Conservation (phyloP, 1,140 invertebrate species). For the Mylabris phalerata region DNA sequence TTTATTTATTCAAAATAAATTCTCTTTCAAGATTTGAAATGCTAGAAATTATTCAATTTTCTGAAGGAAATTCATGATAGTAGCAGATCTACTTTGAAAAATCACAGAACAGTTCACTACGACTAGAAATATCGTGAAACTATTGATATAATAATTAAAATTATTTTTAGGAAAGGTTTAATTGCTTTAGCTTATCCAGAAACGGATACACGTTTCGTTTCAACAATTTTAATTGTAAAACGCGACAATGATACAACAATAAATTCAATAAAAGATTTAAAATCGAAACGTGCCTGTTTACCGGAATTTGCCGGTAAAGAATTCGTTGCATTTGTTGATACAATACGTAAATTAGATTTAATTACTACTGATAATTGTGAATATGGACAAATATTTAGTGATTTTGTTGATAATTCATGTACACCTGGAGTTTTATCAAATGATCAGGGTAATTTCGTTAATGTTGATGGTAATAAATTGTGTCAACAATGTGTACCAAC, state of each 20-base stretch:
- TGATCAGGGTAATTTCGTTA: conserved; percentile 28
- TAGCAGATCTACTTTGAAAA: too few relatives aligned
- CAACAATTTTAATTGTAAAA: conserved; percentile 55
- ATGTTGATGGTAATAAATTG: conserved; percentile 29
- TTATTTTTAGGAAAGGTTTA: conserved; percentile 37
- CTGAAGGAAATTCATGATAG: too few relatives aligned
- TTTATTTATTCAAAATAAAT: too few relatives aligned
- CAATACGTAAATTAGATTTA: conserved; percentile 42
- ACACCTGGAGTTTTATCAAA: conserved; percentile 51
- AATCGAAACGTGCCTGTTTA: conserved; percentile 56
- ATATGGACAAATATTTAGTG: conserved; percentile 47
- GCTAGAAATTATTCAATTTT: too few relatives aligned
- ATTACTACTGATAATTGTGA: conserved; percentile 47
- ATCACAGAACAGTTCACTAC: too few relatives aligned
- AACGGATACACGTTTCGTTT: conserved; percentile 42
- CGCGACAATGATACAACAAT: conserved; percentile 42
- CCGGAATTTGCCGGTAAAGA: conserved; percentile 56
- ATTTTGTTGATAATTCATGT: conserved; percentile 53
- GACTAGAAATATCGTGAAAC: conserved; percentile 27
- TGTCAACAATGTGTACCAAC: conserved; percentile 37
- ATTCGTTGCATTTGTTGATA: conserved; percentile 53
- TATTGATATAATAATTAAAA: conserved; percentile 1
- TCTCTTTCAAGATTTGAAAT: too few relatives aligned
- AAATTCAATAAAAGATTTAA: conserved; percentile 50
- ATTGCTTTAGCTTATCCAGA: conserved; percentile 50